Percentiles rank a stretch among this genome's conserved stretches.
Conservation (phyloP, 2,797 vertebrate genomes). For the Sebastes oblongus region DNA sequence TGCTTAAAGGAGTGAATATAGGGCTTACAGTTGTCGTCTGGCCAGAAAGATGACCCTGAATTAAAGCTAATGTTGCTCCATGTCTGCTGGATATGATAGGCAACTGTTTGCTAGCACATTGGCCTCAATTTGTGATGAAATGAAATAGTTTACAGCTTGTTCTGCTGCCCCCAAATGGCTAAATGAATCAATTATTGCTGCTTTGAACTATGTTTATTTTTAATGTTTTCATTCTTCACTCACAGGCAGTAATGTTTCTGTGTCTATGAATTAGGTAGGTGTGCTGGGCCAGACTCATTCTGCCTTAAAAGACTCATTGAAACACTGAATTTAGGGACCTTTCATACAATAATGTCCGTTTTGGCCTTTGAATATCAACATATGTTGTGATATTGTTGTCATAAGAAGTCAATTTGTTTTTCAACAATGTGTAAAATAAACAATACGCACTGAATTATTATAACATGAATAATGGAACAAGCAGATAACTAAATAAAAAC, state of each 20-base stretch:
- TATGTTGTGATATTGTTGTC: background rate
- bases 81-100: background rate
- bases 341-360: background rate
- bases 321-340: background rate
- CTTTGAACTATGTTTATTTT: background rate
- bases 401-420: background rate
- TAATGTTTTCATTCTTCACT: background rate
- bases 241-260: background rate
- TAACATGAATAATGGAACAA: background rate
- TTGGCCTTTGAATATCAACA: background rate
- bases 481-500: background rate
- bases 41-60: no score
- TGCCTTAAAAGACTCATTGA: background rate
- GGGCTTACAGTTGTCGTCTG: no score
- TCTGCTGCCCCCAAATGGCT: no score
- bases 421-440: background rate
- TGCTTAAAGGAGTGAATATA: no score
- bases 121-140: no score
- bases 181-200: fast-evolving
- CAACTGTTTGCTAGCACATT: no score
- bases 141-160: no score
- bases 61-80: background rate
- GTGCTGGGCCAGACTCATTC: background rate
- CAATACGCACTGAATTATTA: background rate
- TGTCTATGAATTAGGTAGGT: background rate